These are phyloP conservation scores for Steinernema hermaphroditum DNA, from an alignment of 2,888 invertebrate species.

Conservation along the genomic window DNA sequence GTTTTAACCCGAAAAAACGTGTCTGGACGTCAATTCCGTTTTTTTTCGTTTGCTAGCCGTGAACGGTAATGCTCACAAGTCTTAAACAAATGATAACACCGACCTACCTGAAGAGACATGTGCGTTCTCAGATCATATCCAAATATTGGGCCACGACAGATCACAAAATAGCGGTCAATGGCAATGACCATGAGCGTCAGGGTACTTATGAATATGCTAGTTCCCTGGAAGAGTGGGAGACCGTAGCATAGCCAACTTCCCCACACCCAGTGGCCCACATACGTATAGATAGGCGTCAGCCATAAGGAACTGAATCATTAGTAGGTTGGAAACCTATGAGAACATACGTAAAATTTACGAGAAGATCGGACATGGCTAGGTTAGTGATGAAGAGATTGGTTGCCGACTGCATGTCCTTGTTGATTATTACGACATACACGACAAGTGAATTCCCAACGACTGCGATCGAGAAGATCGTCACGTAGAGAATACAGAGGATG, in stretches of 20 bases:
- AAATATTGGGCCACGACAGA: constrained; percentile 67
- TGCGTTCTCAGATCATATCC: constrained; percentile 27
- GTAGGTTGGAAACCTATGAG: neutral
- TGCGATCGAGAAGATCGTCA: constrained; percentile 82
- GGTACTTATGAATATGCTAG: constrained; percentile 95
- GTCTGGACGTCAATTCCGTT: no score
- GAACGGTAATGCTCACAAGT: no score
- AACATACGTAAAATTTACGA: constrained; percentile 75
- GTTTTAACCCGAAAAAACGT: no score
- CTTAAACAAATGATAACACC: no score
- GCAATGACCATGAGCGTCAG: constrained; percentile 95
- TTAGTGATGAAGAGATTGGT: constrained; percentile 97
- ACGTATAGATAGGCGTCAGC: constrained; percentile 91
- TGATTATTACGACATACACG: constrained; percentile 87
- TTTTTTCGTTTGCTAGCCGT: no score
- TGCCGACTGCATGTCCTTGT: constrained; percentile 93
- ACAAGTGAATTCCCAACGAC: constrained; percentile 87
- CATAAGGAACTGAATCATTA: constrained; percentile 81
- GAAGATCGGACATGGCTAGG: constrained; percentile 88
- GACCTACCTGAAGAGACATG: constrained; percentile 41
- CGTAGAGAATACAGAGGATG: constrained; percentile 72
- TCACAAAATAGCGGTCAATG: constrained; percentile 93
- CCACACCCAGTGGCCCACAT: constrained; percentile 87
- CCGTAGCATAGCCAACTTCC: constrained; percentile 87
- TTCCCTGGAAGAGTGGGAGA: constrained; percentile 84